Percentiles rank a stretch among this genome's conserved stretches.
Conservation (phyloP, 2,113 vertebrate species). For the Phainopepla nitens region DNA sequence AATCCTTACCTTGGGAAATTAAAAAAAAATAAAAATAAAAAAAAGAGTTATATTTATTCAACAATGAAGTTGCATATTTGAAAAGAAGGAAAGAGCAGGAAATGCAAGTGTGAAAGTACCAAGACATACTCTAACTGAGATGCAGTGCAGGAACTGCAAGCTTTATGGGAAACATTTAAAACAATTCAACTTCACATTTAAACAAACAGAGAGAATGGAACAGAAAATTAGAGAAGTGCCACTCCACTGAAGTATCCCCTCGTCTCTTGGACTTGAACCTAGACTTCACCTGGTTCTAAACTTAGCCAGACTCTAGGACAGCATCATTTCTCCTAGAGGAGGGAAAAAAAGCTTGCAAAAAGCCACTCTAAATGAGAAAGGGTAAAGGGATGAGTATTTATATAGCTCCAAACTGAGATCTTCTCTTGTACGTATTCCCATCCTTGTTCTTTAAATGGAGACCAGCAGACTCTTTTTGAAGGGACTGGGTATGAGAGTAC, state of each 20-base stretch:
- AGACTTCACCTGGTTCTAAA: neutral
- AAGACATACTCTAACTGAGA: neutral
- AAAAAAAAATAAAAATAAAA: neutral
- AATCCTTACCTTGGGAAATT: neutral
- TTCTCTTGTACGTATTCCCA: neutral
- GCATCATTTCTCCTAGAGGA: neutral
- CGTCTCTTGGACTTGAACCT: neutral
- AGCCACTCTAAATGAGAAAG: neutral
- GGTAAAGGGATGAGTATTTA: neutral
- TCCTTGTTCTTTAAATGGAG: neutral
- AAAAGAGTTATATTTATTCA: neutral
- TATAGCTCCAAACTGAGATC: neutral
- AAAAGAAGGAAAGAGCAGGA: neutral
- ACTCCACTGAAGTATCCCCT: neutral
- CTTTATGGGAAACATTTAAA: neutral
- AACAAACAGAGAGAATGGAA: slow-evolving; percentile 12
- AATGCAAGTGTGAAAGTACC: neutral
- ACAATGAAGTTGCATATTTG: neutral
- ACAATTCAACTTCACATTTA: slow-evolving; percentile 3
- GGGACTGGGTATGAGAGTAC: neutral
- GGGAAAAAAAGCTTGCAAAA: neutral
- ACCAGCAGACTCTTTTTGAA: neutral
- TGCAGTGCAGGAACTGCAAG: neutral
- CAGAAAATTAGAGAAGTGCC: slow-evolving; percentile 5
- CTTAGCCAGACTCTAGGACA: neutral